Base-by-base conservation (phyloP, 2,888 invertebrate genomes). In the Acronicta psi region DNA sequence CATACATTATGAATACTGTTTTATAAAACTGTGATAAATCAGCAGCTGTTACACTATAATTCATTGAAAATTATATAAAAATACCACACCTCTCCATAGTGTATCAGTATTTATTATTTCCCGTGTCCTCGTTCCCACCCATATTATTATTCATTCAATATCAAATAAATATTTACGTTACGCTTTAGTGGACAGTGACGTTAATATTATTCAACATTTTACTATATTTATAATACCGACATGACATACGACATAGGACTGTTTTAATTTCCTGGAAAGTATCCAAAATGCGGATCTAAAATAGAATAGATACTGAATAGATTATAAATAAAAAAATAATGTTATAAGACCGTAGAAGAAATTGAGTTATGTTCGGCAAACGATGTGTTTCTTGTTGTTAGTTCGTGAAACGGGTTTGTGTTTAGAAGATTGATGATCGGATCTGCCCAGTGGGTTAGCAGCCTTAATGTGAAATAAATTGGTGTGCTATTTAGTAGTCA, bases 141-240 rank as follows among this genome's bases (percentile, higher is more conserved):
- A 56, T 56, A 68, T 68, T 36, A 68, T 68, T 36, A 65, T 57
- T 9, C n/a, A 36, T 43, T 43, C 31, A 52, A 65, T 69, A 69
- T 69, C 70, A 69, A 69, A 69, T 70, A 65, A 64, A 60, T 69
- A 65, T 59, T 61, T 58, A 72, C 57, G 61, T 59, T 73, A 70
- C 58, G 59, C 65, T 29, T 45, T 61, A 74, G 72, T 66, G 61
- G 41, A 29, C 38, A 11, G 34, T 47, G 18, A 54, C 41, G 59
- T 60, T 61, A 67, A 67, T 45, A 52, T 52, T 75, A 62, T 47
- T 43, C 44, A 59, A 63, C 61, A 58, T 64, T 77, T 68, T 72
- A 74, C 65, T 77, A 59, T 77, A 79, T 79, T 75, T 72, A 80
- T 78, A 78, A 70, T 69, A 51, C 64, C 55, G 68, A 69, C 67